Evolutionary conservation across 2,113 vertebrate genomes (phyloP).

Genomic region (Taxidea taxus): DNA sequence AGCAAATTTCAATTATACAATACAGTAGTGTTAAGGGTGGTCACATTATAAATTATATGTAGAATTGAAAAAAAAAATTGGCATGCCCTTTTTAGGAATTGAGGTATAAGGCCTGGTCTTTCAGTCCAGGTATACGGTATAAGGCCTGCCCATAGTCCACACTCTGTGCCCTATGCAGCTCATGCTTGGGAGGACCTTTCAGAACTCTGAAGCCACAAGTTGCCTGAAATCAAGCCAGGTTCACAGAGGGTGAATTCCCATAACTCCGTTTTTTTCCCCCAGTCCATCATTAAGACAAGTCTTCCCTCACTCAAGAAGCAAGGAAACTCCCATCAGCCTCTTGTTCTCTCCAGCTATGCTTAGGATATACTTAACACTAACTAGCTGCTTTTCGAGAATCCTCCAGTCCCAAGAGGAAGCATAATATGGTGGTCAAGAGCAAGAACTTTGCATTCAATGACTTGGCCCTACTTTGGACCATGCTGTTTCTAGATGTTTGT

Average conservation of each 20-base stretch:
- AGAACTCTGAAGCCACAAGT: accelerated
- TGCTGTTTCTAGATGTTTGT: not conserved
- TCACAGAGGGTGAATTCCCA: not conserved
- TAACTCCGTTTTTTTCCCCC: not conserved
- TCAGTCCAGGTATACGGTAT: too few relatives aligned
- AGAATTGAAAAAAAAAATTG: not conserved
- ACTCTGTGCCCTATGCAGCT: accelerated
- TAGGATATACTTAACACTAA: not conserved
- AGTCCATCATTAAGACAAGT: not conserved
- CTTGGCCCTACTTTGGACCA: not conserved
- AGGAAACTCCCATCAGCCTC: not conserved
- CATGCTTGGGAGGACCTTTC: not conserved
- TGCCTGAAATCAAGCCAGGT: not conserved
- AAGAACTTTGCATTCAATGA: not conserved
- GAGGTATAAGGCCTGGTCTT: too few relatives aligned
- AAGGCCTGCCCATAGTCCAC: not conserved
- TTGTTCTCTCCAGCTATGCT: not conserved
- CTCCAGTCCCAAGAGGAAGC: not conserved
- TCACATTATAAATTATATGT: not conserved
- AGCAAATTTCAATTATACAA: not conserved
- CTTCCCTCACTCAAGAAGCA: not conserved
- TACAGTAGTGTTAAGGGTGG: not conserved
- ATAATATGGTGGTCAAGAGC: not conserved
- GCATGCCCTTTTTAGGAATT: not conserved
- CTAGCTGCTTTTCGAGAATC: not conserved